Evolutionary conservation across 2,888 invertebrate species (phyloP), one percentile per base, ranked within the genome.

Genomic region (Callimorpha dominula): DNA sequence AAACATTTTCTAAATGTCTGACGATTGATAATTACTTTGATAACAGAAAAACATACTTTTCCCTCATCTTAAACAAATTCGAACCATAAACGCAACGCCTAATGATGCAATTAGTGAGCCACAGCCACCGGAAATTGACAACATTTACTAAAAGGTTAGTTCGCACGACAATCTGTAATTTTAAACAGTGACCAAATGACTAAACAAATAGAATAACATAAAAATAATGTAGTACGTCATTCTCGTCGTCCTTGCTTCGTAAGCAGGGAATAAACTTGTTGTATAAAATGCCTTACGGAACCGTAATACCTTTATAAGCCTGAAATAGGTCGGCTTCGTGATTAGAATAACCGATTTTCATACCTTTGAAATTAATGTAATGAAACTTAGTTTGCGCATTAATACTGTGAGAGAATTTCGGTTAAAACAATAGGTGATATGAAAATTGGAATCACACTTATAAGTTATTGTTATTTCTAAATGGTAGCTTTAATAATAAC

Each of bases 261-360:
- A 74, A 65, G 65, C 65, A 17, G 57, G 43, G 57, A 63, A 62
- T 60, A 69, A 71, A 71, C 8, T 69, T 50, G 46, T 20, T 63
- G 68, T 68, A 65, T 62, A 69, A 73, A 72, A 71, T 57, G 17
- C 15, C 64, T 71, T 54, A 49, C 63, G 70, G 14, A 65, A 40
- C 68, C 70, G 43, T 68, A 62, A 68, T 75, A 72, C 62, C 46
- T 49, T 66, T 75, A 70, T 72, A 75, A 70, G 67, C 67, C 54
- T 72, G 70, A 75, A 70, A 72, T 72, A 70, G 70, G 70, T 70
- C 72, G 57, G 54, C n/a, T n/a, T 57, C 67, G 70, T 67, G 70
- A 52, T 60, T 20, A 15, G 67, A 75, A 72, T 70, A 70, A 52
- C 75, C 42, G 64, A 66, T 75, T 74, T 71, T 68, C 42, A 68